These are phyloP conservation scores for Lophius americanus DNA, from an alignment of 2,797 vertebrate species.

Conservation along the genomic window DNA sequence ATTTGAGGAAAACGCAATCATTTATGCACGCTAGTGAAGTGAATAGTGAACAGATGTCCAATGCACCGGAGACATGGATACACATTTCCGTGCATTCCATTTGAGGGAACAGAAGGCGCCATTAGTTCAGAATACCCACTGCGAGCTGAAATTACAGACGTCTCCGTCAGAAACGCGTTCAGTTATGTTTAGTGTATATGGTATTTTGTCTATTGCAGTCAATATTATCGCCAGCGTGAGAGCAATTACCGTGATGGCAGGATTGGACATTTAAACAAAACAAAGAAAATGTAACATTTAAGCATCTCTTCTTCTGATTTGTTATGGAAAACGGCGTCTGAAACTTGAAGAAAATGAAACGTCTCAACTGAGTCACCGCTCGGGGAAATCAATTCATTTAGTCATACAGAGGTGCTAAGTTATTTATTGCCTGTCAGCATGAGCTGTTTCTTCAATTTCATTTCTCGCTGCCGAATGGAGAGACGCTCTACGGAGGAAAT, in stretches of 20 bases:
- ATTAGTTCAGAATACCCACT: neutral
- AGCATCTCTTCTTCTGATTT: slow-evolving; percentile 68
- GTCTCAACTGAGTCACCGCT: slow-evolving; percentile 86
- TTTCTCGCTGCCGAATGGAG: slow-evolving; percentile 66
- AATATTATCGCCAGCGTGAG: slow-evolving; percentile 60
- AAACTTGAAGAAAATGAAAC: slow-evolving; percentile 86
- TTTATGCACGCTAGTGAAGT: slow-evolving; percentile 30
- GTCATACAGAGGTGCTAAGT: slow-evolving; percentile 82
- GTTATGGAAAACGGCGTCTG: slow-evolving; percentile 75
- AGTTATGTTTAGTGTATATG: neutral
- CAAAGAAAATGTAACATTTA: slow-evolving; percentile 60
- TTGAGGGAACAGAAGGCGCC: slow-evolving; percentile 15
- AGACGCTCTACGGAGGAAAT: slow-evolving; percentile 44
- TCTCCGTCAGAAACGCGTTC: too few species aligned
- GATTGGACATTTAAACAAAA: slow-evolving; percentile 56
- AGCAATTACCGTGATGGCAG: slow-evolving; percentile 48
- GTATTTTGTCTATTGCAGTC: slow-evolving; percentile 6
- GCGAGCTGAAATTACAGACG: neutral
- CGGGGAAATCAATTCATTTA: slow-evolving; percentile 90
- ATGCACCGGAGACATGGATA: slow-evolving; percentile 39
- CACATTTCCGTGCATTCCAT: slow-evolving; percentile 7
- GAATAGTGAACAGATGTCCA: slow-evolving; percentile 52
- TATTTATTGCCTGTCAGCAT: slow-evolving; percentile 93
- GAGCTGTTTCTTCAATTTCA: slow-evolving; percentile 89
- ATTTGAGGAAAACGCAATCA: slow-evolving; percentile 28